phyloP scores from a whole-genome alignment of 2,797 vertebrate genomes.

The Tympanoctomys barrerae region DNA sequence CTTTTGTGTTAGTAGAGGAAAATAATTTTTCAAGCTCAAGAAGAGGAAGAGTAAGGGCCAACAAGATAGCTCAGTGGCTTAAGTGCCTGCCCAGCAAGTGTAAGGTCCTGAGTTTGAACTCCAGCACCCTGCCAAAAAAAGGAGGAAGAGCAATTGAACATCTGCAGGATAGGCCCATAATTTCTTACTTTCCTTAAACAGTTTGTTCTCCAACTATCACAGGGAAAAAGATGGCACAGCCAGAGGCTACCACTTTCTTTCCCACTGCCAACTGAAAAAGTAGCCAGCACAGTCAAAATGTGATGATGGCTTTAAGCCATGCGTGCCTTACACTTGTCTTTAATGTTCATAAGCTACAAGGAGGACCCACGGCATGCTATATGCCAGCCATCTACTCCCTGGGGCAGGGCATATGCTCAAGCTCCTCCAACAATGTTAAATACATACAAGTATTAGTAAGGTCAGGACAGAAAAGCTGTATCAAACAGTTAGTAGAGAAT shows the following conservation, averaged over 20 bases:
- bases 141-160: not conserved
- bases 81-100: too few relatives aligned
- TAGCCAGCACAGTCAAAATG: not conserved
- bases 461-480: conserved; percentile 31
- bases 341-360: conserved; percentile 2
- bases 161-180: not conserved
- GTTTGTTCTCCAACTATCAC: not conserved
- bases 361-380: not conserved
- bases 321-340: not conserved
- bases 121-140: too few relatives aligned
- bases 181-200: not conserved
- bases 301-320: not conserved
- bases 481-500: not conserved
- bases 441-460: not conserved
- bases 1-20: conserved; percentile 30
- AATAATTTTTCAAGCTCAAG: conserved; percentile 35
- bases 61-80: too few relatives aligned
- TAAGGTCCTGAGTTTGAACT: too few relatives aligned
- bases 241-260: not conserved
- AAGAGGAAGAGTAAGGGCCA: not conserved
- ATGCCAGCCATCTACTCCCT: not conserved
- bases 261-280: conserved; percentile 7
- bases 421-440: not conserved
- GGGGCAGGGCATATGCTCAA: not conserved
- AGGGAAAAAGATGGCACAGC: not conserved